Percentiles rank a stretch among this genome's conserved stretches.
Conservation (phyloP, 2,888 invertebrate genomes). For the Eumerus sabulonum region DNA sequence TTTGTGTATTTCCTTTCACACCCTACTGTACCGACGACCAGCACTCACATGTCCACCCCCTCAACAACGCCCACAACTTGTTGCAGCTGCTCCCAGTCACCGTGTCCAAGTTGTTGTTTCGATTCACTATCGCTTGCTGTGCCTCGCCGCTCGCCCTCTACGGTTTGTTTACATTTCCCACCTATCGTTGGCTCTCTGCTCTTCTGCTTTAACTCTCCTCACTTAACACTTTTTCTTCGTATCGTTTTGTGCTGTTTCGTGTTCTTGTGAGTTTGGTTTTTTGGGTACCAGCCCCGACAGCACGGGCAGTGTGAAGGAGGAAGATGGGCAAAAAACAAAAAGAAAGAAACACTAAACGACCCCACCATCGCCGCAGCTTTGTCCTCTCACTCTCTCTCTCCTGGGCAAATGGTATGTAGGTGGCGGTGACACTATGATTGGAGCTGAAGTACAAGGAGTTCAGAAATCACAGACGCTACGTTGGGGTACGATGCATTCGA, state of each 20-base stretch:
- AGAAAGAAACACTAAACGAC: too few relatives aligned
- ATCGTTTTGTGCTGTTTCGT: slow-evolving; percentile 4
- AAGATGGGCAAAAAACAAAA: too few relatives aligned
- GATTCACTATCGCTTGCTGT: slow-evolving; percentile 11
- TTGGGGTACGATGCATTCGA: slow-evolving; percentile 36
- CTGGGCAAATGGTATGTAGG: too few relatives aligned
- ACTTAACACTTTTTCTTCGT: slow-evolving; percentile 18
- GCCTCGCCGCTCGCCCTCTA: slow-evolving; percentile 14
- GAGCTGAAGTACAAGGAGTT: slow-evolving; percentile 53
- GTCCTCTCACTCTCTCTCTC: too few relatives aligned
- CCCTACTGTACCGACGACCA: slow-evolving; percentile 1
- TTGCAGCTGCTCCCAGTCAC: slow-evolving; percentile 33
- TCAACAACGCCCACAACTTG: slow-evolving; percentile 40
- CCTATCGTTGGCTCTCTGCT: slow-evolving; percentile 32
- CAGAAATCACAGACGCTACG: slow-evolving; percentile 47
- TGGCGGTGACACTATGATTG: slow-evolving; percentile 54
- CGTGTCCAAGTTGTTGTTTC: slow-evolving; percentile 16
- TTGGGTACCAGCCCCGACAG: neutral
- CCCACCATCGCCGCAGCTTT: too few relatives aligned
- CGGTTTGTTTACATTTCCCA: slow-evolving; percentile 57
- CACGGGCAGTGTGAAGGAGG: slow-evolving; percentile 18
- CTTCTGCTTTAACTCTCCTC: slow-evolving; percentile 6
- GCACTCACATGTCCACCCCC: slow-evolving; percentile 6
- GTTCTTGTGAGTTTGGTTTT: neutral
- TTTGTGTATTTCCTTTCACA: too few relatives aligned